Conservation (phyloP, 2,113 vertebrate species). For the Vidua chalybeata region DNA sequence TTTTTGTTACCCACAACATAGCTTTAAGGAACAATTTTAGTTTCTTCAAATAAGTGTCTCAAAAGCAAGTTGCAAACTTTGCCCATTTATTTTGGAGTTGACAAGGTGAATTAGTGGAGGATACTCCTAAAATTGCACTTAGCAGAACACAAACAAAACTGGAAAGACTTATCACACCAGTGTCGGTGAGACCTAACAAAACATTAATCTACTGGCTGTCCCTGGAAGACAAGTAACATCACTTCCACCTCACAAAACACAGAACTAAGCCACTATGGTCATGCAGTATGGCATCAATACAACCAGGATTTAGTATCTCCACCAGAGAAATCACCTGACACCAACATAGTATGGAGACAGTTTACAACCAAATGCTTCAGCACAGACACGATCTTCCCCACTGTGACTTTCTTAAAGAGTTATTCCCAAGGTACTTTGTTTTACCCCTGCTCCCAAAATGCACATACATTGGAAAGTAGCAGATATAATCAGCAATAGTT, state of each 20-base stretch:
- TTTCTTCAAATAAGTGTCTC: not conserved
- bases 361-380: not conserved
- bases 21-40: not conserved
- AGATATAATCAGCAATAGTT: not conserved
- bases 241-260: not conserved
- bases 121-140: not conserved
- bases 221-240: not conserved
- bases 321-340: not conserved
- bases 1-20: not conserved
- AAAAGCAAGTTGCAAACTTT: not conserved
- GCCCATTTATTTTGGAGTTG: not conserved
- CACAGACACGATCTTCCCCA: not conserved
- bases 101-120: accelerated
- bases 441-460: not conserved
- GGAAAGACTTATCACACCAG: not conserved
- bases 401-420: not conserved
- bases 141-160: not conserved
- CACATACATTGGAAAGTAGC: accelerated
- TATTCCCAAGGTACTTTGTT: not conserved
- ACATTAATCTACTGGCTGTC: not conserved
- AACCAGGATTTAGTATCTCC: not conserved
- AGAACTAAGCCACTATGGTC: not conserved
- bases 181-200: not conserved
- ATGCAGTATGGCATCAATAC: not conserved
- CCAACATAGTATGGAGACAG: not conserved